Evolutionary conservation across 2,888 invertebrate species (phyloP), one percentile per base, ranked within the genome.

Genomic region (Acanthosepion esculentum): DNA sequence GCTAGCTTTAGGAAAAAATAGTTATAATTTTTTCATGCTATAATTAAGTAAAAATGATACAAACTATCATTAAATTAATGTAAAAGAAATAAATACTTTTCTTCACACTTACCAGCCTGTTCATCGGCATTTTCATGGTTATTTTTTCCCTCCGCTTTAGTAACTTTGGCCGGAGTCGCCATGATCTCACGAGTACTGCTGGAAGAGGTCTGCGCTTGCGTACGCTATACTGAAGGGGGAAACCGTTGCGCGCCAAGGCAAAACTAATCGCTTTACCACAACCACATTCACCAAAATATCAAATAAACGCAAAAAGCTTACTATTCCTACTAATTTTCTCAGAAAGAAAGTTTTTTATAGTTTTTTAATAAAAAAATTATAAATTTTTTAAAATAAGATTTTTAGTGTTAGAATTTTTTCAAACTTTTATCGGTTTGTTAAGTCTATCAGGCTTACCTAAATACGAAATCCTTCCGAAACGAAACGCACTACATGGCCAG

Each of bases 131-230:
- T 96, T 95, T 97, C 97, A 95, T 97, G 97, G 95, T 97, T 97
- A 95, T 97, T 97, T 96, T 97, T 97, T 94, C 96, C 97, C 94
- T 97, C 97, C 91, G 96, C 95, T 96, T 97, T 97, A 95, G 96
- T 96, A 95, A 97, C 96, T 96, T 97, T 97, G 94, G 97, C 96
- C 95, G 96, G 96, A 95, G 97, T 97, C 96, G 97, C 97, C 97
- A 97, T 97, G 95, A 96, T 97, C 97, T 96, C 96, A 96, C 96
- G 96, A 95, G 96, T 96, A 95, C 95, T 95, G 95, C 96, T 95
- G 95, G 95, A 95, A 95, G 95, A 95, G 95, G 95, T 94, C 95
- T 94, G 64, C 93, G 94, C 96, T 96, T 96, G 96, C 95, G 96
- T 96, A 96, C 95, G 64, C 23, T 91, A 50, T 78, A 53, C 94